A percentile compares a stretch with the other conserved stretches of the same genome.
phyloP scores from a whole-genome alignment of 1,140 invertebrate genomes.

The Papilio polyxenes region DNA sequence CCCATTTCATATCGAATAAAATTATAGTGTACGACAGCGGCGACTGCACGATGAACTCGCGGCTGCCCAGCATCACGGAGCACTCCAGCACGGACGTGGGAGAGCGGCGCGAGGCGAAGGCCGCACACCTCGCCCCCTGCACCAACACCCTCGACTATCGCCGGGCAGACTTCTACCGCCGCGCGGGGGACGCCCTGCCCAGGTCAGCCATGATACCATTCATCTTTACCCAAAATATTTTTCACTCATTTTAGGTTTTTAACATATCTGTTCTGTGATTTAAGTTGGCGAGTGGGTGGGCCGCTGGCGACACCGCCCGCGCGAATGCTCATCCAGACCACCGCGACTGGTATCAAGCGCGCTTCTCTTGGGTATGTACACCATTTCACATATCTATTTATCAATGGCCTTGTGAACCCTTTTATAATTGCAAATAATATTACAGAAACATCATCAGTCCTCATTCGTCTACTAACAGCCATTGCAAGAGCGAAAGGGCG shows the following conservation, averaged over 20 bases:
- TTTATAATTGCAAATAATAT: conserved; percentile 20
- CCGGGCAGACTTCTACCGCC: conserved; percentile 56
- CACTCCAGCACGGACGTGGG: conserved; percentile 60
- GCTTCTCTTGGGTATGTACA: conserved; percentile 62
- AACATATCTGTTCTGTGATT: conserved; percentile 8
- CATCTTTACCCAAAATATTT: background rate
- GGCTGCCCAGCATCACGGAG: conserved; percentile 68
- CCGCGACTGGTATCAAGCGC: conserved; percentile 67
- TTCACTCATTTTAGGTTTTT: too few relatives aligned
- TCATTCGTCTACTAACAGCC: conserved; percentile 71
- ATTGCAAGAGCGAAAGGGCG: conserved; percentile 70
- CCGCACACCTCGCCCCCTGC: conserved; percentile 52
- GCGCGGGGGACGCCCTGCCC: conserved; percentile 62
- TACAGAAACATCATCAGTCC: conserved; percentile 70
- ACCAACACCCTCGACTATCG: conserved; percentile 53
- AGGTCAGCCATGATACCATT: conserved; percentile 47
- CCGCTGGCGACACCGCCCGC: conserved; percentile 47
- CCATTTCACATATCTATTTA: background rate
- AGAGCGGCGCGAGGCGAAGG: conserved; percentile 44
- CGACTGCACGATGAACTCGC: conserved; percentile 53
- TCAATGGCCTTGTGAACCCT: background rate
- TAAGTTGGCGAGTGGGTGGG: conserved; percentile 63
- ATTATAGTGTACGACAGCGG: conserved; percentile 59
- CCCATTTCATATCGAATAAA: conserved; percentile 19
- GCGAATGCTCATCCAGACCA: conserved; percentile 60